phyloP scores from a whole-genome alignment of 2,797 vertebrate genomes.

The Gallirallus australis region DNA sequence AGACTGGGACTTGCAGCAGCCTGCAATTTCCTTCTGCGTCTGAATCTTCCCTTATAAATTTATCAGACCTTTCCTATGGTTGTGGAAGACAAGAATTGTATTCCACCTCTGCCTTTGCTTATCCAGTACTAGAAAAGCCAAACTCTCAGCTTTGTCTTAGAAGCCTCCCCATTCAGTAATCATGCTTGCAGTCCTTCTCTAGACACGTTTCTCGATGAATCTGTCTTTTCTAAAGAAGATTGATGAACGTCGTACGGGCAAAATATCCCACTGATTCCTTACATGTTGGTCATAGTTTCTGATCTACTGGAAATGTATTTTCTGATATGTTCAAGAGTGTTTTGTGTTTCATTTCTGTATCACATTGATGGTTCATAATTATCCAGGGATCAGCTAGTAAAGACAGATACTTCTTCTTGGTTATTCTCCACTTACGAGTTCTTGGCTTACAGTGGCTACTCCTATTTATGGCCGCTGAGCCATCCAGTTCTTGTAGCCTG shows the following conservation, averaged over 20 bases:
- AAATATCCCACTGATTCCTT: not conserved
- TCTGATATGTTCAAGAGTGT: not conserved
- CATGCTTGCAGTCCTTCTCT: not conserved
- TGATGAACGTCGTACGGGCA: not conserved
- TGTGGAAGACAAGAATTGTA: not conserved
- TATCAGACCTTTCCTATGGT: not conserved
- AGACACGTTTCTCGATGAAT: not conserved
- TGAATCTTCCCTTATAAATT: not conserved
- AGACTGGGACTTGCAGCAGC: not conserved
- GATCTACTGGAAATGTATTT: not conserved
- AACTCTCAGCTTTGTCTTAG: not conserved
- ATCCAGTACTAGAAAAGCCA: not conserved
- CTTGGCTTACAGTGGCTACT: conserved; percentile 8
- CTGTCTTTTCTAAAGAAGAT: not conserved
- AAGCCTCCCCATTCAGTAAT: not conserved
- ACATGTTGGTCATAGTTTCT: not conserved
- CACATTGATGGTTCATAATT: not conserved
- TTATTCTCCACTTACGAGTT: not conserved
- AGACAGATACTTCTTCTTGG: not conserved
- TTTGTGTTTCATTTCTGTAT: not conserved
- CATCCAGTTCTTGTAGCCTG: not conserved
- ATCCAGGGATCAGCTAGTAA: not conserved
- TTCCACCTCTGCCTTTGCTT: not conserved
- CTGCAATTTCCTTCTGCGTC: not conserved
- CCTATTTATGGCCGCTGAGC: conserved; percentile 9